phyloP scores from a whole-genome alignment of 2,888 invertebrate genomes.

The Drosophila suboccidentalis region DNA sequence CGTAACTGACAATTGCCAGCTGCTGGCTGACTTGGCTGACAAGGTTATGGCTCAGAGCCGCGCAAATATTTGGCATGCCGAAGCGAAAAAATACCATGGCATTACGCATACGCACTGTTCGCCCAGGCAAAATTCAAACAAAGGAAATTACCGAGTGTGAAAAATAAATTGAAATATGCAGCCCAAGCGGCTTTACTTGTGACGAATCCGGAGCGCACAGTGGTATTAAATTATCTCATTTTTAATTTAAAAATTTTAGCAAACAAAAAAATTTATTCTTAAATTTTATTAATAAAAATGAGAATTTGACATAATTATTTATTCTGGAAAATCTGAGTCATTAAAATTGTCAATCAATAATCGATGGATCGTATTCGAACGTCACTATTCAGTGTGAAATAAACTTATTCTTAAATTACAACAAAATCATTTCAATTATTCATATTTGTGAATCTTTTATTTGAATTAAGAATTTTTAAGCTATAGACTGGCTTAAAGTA shows the following conservation, averaged over 20 bases:
- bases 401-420: too few relatives aligned
- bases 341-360: too few relatives aligned
- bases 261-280: too few relatives aligned
- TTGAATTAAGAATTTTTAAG: too few relatives aligned
- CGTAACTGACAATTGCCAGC: conserved; percentile 69
- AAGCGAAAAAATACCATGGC: conserved; percentile 43
- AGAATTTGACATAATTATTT: too few relatives aligned
- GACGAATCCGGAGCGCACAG: conserved; percentile 40
- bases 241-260: too few relatives aligned
- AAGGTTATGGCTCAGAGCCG: conserved; percentile 75
- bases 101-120: conserved; percentile 74
- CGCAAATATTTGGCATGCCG: conserved; percentile 75
- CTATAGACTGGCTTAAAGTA: background rate
- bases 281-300: too few relatives aligned
- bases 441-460: too few relatives aligned
- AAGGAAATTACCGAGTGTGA: conserved; percentile 76
- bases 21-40: conserved; percentile 58
- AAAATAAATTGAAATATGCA: conserved; percentile 72
- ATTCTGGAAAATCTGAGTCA: too few relatives aligned
- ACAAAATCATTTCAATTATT: too few relatives aligned
- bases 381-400: too few relatives aligned
- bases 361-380: too few relatives aligned
- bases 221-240: conserved; percentile 28
- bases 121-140: conserved; percentile 56
- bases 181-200: conserved; percentile 49